Conservation (phyloP, 2,888 invertebrate genomes). For the Rambutsinella grinnellia region DNA sequence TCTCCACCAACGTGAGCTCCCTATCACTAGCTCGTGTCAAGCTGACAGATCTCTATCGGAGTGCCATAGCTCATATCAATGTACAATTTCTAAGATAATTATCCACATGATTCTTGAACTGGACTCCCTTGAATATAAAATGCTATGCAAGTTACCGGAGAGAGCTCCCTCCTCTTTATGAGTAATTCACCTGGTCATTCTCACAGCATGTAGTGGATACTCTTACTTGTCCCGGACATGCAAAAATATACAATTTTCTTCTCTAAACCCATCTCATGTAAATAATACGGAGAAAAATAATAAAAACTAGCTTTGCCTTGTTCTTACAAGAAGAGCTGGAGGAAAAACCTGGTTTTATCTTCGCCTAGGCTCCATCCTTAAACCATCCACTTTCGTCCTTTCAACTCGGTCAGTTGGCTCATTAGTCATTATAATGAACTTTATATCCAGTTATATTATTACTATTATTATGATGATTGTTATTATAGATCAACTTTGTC, state of each 20-base stretch:
- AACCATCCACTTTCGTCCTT: slow-evolving; percentile 41
- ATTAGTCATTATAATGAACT: slow-evolving; percentile 62
- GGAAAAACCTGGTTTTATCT: too few relatives aligned
- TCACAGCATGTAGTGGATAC: slow-evolving; percentile 43
- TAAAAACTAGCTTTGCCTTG: slow-evolving; percentile 37
- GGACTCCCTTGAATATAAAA: slow-evolving; percentile 2
- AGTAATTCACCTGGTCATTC: slow-evolving; percentile 51
- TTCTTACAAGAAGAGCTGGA: too few relatives aligned
- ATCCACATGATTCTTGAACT: not conserved
- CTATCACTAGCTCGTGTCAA: slow-evolving; percentile 62
- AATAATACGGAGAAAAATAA: slow-evolving; percentile 42
- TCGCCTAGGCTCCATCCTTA: slow-evolving; percentile 37
- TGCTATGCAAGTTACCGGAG: not conserved
- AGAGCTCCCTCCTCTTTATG: slow-evolving; percentile 13
- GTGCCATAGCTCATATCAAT: slow-evolving; percentile 60
- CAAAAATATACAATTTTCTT: too few relatives aligned
- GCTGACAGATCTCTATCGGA: slow-evolving; percentile 66
- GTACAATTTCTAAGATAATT: not conserved
- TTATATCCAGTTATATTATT: slow-evolving; percentile 51
- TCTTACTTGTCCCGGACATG: too few relatives aligned
- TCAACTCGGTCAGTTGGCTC: slow-evolving; percentile 58
- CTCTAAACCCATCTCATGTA: too few relatives aligned
- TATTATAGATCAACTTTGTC: slow-evolving; percentile 2
- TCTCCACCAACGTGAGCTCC: slow-evolving; percentile 53
- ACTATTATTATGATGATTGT: slow-evolving; percentile 35